Percentiles rank a stretch among this genome's conserved stretches.
Evolutionary conservation across 2,113 vertebrate species (phyloP).

Genomic region (Toxotes jaculatrix): DNA sequence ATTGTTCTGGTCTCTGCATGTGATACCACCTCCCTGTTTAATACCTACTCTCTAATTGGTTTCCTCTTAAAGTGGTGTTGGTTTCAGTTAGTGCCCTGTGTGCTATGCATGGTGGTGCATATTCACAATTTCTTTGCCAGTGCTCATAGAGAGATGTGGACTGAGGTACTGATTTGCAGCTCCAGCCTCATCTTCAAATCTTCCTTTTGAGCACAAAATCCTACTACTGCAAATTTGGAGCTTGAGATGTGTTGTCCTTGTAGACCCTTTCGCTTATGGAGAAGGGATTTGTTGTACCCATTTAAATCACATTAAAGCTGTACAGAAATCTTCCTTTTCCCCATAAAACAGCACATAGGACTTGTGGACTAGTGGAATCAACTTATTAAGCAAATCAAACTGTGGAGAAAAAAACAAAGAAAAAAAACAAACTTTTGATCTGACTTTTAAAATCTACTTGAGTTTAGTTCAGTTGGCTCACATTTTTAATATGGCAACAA

Average conservation of each 20-base stretch:
- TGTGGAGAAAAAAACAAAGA: not conserved
- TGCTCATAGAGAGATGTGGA: not conserved
- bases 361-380: too few species aligned
- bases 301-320: not conserved
- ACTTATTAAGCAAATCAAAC: not conserved
- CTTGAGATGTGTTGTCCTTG: not conserved
- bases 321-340: not conserved
- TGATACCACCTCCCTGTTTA: not conserved
- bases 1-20: not conserved
- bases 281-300: not conserved
- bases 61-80: not conserved
- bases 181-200: not conserved
- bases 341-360: not conserved
- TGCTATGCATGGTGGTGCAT: not conserved
- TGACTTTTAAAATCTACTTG: not conserved
- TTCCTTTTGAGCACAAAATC: not conserved
- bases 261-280: not conserved
- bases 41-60: not conserved
- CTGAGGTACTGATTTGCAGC: not conserved
- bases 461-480: too few species aligned
- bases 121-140: not conserved
- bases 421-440: not conserved
- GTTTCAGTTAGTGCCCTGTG: not conserved
- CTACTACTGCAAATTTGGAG: not conserved
- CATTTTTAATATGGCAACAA: too few species aligned